phyloP scores from a whole-genome alignment of 2,888 invertebrate species.

The Ochropleura plecta region DNA sequence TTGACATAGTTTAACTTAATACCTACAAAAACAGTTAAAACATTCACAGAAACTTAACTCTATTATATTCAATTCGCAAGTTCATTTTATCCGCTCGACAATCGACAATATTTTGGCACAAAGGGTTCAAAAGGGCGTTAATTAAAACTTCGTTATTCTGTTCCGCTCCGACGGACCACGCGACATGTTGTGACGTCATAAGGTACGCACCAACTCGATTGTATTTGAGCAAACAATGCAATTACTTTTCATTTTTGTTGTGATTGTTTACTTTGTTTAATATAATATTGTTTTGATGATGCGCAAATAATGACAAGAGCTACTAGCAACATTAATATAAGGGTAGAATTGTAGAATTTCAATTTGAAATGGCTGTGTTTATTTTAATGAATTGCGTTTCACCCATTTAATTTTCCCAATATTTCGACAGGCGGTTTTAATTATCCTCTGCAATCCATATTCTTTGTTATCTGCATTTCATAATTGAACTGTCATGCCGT shows the following conservation, averaged over 20 bases:
- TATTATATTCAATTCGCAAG: slow-evolving; percentile 4
- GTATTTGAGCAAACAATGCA: slow-evolving; percentile 10
- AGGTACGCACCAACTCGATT: slow-evolving; percentile 16
- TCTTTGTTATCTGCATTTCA: background rate
- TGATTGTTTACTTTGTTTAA: background rate
- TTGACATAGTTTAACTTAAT: background rate
- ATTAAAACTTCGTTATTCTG: slow-evolving; percentile 71
- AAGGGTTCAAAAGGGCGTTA: slow-evolving; percentile 54
- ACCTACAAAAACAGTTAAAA: slow-evolving; percentile 1
- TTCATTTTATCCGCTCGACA: slow-evolving; percentile 46
- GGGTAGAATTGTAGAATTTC: no score
- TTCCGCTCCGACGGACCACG: slow-evolving; percentile 60
- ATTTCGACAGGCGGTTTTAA: background rate
- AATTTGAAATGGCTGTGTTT: background rate
- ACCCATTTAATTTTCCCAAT: background rate
- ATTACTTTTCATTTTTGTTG: slow-evolving; percentile 11
- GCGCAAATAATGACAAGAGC: background rate
- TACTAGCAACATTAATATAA: background rate
- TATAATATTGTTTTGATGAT: background rate
- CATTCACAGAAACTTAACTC: background rate
- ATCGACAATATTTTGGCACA: slow-evolving; percentile 42
- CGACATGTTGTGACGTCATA: slow-evolving; percentile 43
- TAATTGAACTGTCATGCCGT: background rate
- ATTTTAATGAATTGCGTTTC: background rate
- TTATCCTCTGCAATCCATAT: background rate